Base-by-base conservation (phyloP, 2,113 vertebrate genomes). In the Coreoperca whiteheadi region DNA sequence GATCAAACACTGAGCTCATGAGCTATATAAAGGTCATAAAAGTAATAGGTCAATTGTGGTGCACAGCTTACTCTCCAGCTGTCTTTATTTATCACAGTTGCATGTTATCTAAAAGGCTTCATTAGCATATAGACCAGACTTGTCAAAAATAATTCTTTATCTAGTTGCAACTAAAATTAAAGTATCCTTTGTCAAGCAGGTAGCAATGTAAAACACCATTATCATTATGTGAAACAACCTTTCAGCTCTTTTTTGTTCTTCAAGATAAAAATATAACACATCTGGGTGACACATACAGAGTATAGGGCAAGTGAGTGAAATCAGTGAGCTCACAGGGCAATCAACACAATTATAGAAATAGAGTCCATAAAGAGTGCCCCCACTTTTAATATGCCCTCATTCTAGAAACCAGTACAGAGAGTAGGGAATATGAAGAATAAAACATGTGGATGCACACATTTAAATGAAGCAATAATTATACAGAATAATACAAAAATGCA, bases 81-180 rank as follows among this genome's bases (percentile, higher is more conserved):
- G 57, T 54, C 57, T 72, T 72, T 73, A 34, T 72, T 80, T 80
- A 54, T 41, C 77, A 69, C 30, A 18, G 61, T 41, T 65, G 51
- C 53, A 74, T 68, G 54, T 39, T 50, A 53, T 15, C 48, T 30
- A 54, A 43, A 80, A 46, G 60, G 54, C 60, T 70, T 34, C 64
- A 48, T 46, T 46, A 23, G 11, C 41, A 30, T 14, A 4, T 59
- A 25, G 23, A 15, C 54, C 25, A 57, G 25, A 57, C 4, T 57
- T 41, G 10, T 1, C 7, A 41, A 41, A 39, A 41, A 41, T 41
- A 41, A 41, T 41, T 9, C 39, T 41, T 41, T 41, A 41, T 41
- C 39, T 41, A 41, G 39, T 41, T 41, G 39, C 2, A 41, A 54
- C 23, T n/a, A 54, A 54, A 54, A 54, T n/a, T 34, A 34, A 34